Base-by-base conservation (phyloP, 2,888 invertebrate genomes). In the Sturmia bella region DNA sequence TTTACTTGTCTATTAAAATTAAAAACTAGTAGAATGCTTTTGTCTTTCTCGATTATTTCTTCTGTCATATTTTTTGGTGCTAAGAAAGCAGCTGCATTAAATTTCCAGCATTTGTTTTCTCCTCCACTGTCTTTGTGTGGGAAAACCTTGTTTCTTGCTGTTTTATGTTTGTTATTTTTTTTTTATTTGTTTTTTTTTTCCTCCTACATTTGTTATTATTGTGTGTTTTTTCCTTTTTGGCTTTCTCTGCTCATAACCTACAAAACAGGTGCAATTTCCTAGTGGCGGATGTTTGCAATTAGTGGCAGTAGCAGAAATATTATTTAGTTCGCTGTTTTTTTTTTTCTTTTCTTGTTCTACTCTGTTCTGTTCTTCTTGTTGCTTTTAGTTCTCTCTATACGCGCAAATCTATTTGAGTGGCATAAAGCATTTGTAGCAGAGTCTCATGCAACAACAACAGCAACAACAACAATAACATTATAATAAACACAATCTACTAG, bases 261-360 rank as follows among this genome's bases (percentile, higher is more conserved):
- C 41, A 50, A 78, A 82, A 69, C 82, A 78, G 82, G 82, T 78
- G 82, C 82, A 78, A 82, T 82, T 82, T 78, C 82, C 82, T 78
- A 82, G 78, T 78, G 69, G 82, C 82, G 82, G 82, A 82, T 82
- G 82, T 78, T 74, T 78, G 82, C 78, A 82, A 82, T 82, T 82
- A 82, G 82, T 74, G 74, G 74, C 77, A 74, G 74, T 17, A 56
- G 73, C 64, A 57, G 74, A 66, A 57, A 66, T 74, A 56, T n/a
- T 63, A 48, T 61, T 52, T 68, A 39, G 13, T 41, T 75, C 24
- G 24, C 32, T 57, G n/a, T 48, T n/a, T 19, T 27, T 32, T 32
- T 3, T 32, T 32, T 7, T 9, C 9, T 32, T 7, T 32, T 32
- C 9, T 32, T 32, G 3, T 32, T 32, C 9, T 32, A 6, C 27